Conservation (phyloP, 2,797 vertebrate species). For the Labeo calbasu region DNA sequence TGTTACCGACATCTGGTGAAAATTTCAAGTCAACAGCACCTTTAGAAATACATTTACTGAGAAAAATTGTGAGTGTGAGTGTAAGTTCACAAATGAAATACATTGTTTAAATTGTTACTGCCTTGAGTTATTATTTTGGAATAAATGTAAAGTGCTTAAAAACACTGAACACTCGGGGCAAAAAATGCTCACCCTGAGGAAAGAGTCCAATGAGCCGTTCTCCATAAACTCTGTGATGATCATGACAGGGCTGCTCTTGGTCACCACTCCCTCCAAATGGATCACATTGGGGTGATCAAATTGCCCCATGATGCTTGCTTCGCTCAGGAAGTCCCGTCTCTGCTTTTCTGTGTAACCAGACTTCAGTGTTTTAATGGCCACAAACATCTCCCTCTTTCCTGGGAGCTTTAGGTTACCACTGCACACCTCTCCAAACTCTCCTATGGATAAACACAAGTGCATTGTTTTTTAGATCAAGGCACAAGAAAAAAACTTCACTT, state of each 20-base stretch:
- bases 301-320: constrained; percentile 99
- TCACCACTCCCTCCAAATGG: constrained; percentile 96
- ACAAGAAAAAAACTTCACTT: not conserved
- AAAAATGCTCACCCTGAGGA: constrained; percentile 86
- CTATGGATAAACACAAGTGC: constrained; percentile 68
- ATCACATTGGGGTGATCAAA: constrained; percentile 98
- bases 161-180: not conserved
- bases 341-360: constrained; percentile 98
- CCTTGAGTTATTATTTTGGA: too few relatives aligned
- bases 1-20: too few relatives aligned
- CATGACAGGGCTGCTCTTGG: constrained; percentile 97
- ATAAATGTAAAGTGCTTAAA: too few relatives aligned
- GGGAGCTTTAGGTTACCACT: constrained; percentile 97
- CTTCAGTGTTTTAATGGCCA: constrained; percentile 98
- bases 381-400: constrained; percentile 96
- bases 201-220: constrained; percentile 96
- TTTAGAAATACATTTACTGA: too few relatives aligned
- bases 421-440: constrained; percentile 98
- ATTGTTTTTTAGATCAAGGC: constrained; percentile 32
- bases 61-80: too few relatives aligned
- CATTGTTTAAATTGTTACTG: too few relatives aligned
- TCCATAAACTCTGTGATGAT: constrained; percentile 99
- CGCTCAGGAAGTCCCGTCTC: constrained; percentile 93
- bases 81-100: too few relatives aligned
- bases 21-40: too few relatives aligned